Conservation (phyloP, 64 coral and sea anemone genomes). For the Dendronephthya gigantea region DNA sequence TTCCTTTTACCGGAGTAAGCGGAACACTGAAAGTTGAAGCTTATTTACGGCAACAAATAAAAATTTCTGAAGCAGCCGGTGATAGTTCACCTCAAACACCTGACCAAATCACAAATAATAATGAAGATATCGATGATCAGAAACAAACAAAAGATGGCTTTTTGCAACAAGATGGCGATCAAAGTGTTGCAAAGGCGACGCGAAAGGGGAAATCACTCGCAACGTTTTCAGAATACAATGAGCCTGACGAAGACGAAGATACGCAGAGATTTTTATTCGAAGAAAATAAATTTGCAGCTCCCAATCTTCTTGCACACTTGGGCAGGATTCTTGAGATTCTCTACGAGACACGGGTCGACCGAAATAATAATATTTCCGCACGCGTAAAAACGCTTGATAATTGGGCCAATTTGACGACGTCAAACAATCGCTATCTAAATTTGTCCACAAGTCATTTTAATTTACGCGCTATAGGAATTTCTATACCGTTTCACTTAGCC, state of each 20-base stretch:
- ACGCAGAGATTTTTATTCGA: constrained; percentile 94
- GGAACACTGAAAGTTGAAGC: constrained; percentile 92
- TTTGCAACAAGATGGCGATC: constrained; percentile 17
- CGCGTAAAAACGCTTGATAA: constrained; percentile 29
- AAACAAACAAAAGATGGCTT: neutral
- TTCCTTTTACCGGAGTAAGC: constrained; percentile 86
- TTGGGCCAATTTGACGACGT: neutral
- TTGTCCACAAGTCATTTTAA: constrained; percentile 36
- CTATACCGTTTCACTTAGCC: constrained; percentile 64
- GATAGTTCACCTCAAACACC: constrained; percentile 23
- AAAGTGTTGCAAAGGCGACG: constrained; percentile 48
- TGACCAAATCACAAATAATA: constrained; percentile 30
- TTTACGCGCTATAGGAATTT: constrained; percentile 39
- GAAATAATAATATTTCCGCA: constrained; percentile 57
- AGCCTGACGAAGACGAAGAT: constrained; percentile 93
- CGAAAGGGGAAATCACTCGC: constrained; percentile 22
- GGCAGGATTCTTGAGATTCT: constrained; percentile 66
- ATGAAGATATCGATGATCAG: neutral
- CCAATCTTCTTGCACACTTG: constrained; percentile 81
- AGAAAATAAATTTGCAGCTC: constrained; percentile 97
- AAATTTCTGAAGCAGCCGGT: constrained; percentile 26
- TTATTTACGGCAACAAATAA: constrained; percentile 81
- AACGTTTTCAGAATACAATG: constrained; percentile 59
- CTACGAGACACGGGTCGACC: constrained; percentile 55
- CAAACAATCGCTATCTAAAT: neutral